Evolutionary conservation across 92 coral and sea anemone species (phyloP).

Genomic region (Zoanthus sociatus): DNA sequence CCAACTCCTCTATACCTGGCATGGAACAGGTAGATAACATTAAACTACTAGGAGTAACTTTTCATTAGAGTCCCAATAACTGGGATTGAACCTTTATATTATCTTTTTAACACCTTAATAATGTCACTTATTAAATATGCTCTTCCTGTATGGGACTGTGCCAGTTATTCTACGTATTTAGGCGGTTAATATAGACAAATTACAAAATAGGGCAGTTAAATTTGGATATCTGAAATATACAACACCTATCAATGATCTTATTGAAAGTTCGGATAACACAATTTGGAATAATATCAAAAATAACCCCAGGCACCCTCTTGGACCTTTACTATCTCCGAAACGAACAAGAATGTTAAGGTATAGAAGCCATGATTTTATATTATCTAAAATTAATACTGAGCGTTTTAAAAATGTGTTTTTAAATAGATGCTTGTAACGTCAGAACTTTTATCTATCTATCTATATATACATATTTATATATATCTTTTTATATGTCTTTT

Average conservation of each 20-base stretch:
- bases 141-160: constrained; percentile 36
- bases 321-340: too few relatives aligned
- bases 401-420: too few relatives aligned
- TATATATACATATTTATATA: too few relatives aligned
- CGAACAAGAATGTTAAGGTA: too few relatives aligned
- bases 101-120: constrained; percentile 42
- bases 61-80: constrained; percentile 39
- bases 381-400: too few relatives aligned
- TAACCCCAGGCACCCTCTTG: too few relatives aligned
- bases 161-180: constrained; percentile 37
- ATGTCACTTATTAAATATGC: constrained; percentile 53
- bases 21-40: constrained; percentile 47
- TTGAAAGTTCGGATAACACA: constrained; percentile 30
- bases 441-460: too few relatives aligned
- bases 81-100: constrained; percentile 37
- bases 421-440: too few relatives aligned
- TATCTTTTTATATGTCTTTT: too few relatives aligned
- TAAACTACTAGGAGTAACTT: constrained; percentile 54
- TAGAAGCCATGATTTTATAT: too few relatives aligned
- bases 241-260: constrained; percentile 35
- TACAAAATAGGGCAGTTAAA: constrained; percentile 39
- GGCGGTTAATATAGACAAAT: constrained; percentile 33
- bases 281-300: constrained; percentile 14
- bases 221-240: constrained; percentile 36
- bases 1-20: constrained; percentile 36